A percentile compares a stretch with the other conserved stretches of the same genome.
Evolutionary conservation across 2,888 invertebrate genomes (phyloP).

Genomic region (Luperina nickerlii): DNA sequence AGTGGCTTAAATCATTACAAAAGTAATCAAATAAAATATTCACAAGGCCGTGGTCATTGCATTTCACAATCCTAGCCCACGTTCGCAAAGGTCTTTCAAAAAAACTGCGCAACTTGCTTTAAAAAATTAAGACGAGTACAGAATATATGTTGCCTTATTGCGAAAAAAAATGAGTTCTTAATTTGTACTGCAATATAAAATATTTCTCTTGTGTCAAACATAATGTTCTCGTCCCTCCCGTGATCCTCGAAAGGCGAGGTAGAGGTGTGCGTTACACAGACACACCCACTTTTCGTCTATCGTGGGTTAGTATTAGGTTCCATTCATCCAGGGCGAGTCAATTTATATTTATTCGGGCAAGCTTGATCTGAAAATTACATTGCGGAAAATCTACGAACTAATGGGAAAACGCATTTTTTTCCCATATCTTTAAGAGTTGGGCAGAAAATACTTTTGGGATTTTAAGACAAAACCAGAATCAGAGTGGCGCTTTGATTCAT

Average conservation of each 20-base stretch:
- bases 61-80: constrained; percentile 77
- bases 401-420: neutral
- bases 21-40: constrained; percentile 51
- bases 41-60: constrained; percentile 74
- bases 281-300: neutral
- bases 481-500: neutral
- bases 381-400: neutral
- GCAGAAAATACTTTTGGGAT: neutral
- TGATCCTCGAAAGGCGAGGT: constrained; percentile 4
- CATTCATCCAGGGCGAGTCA: neutral
- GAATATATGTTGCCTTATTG: constrained; percentile 68
- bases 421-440: neutral
- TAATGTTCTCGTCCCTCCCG: neutral
- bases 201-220: constrained; percentile 1
- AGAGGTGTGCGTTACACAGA: neutral
- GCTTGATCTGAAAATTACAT: neutral
- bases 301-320: neutral
- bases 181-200: constrained; percentile 52
- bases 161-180: constrained; percentile 67
- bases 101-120: constrained; percentile 75
- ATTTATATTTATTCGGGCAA: neutral
- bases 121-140: constrained; percentile 69
- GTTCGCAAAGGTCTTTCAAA: constrained; percentile 68
- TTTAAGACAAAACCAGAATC: neutral
- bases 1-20: constrained; percentile 34